phyloP scores from a whole-genome alignment of 2,888 invertebrate genomes.

The Myathropa florea region DNA sequence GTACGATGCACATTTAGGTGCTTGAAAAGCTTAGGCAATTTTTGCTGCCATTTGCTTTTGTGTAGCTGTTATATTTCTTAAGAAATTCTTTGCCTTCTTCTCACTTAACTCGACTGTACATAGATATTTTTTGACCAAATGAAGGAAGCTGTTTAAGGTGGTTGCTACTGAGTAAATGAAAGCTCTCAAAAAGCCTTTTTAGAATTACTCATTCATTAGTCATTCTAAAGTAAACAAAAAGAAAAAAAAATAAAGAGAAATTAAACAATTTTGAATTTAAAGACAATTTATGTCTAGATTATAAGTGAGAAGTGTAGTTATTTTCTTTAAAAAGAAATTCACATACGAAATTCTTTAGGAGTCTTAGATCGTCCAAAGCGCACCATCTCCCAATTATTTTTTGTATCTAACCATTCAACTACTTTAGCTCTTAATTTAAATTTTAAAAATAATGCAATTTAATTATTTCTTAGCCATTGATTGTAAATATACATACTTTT shows the following conservation, averaged over 20 bases:
- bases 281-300: neutral
- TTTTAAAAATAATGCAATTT: neutral
- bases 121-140: neutral
- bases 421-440: neutral
- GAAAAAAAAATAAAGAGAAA: no score
- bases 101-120: neutral
- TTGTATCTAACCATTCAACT: neutral
- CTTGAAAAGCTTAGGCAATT: neutral
- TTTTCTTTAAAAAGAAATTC: neutral
- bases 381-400: neutral
- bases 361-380: neutral
- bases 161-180: neutral
- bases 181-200: neutral
- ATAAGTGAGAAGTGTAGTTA: neutral
- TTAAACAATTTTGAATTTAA: neutral
- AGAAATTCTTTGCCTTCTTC: neutral
- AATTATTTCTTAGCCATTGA: neutral
- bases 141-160: neutral
- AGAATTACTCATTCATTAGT: neutral
- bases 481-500: constrained; percentile 23
- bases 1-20: neutral
- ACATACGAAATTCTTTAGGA: neutral
- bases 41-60: neutral
- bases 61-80: neutral
- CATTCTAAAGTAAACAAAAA: neutral